A percentile compares a stretch with the other conserved stretches of the same genome.
These are phyloP conservation scores for Chrysomela aeneicollis DNA, from an alignment of 2,888 invertebrate species.

Conservation along the genomic window DNA sequence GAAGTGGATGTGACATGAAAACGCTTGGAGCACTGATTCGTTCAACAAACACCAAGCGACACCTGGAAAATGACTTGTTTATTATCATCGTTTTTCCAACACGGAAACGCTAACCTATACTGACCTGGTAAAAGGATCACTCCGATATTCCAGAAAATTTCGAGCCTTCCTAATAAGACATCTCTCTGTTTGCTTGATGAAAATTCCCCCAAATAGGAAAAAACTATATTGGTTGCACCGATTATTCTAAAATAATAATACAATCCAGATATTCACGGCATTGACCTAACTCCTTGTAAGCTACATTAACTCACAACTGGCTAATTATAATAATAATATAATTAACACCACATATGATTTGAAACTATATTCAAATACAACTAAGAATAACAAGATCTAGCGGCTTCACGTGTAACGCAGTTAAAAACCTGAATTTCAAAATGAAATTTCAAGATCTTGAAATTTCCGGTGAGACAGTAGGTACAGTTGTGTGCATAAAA, in stretches of 20 bases:
- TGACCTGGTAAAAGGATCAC: conserved; percentile 68
- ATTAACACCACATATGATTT: no score
- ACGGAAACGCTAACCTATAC: conserved; percentile 4
- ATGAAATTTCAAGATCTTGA: no score
- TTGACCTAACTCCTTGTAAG: no score
- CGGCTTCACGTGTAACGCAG: no score
- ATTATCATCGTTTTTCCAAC: background rate
- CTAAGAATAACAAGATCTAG: no score
- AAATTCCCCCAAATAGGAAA: conserved; percentile 69
- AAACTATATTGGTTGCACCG: conserved; percentile 68
- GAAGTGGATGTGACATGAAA: conserved; percentile 57
- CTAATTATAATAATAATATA: no score
- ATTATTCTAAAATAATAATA: conserved; percentile 61
- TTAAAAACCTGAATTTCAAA: no score
- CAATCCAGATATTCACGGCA: no score
- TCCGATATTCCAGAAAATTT: conserved; percentile 70
- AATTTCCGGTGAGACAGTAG: no score
- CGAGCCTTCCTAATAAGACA: conserved; percentile 66
- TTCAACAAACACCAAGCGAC: conserved; percentile 62
- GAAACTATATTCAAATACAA: no score
- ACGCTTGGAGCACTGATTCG: conserved; percentile 47
- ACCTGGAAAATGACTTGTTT: conserved; percentile 51
- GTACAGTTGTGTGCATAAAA: no score
- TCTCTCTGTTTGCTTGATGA: conserved; percentile 65
- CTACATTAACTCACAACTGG: no score